Evolutionary conservation across 92 coral and sea anemone species (phyloP).

Genomic region (Umimayanthus chanpuru): DNA sequence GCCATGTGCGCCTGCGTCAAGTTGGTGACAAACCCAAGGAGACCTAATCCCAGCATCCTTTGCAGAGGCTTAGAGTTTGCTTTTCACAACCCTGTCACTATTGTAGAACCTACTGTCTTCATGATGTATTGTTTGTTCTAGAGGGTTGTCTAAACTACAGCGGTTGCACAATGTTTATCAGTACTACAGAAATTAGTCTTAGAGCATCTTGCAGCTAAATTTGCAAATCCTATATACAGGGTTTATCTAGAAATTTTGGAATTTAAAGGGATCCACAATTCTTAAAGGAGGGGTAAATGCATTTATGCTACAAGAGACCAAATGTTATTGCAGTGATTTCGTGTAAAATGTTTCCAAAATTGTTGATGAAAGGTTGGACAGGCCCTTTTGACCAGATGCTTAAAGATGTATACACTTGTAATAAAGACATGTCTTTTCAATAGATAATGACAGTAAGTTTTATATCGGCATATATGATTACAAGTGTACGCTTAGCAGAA

Average conservation of each 20-base stretch:
- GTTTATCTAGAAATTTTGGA: background rate
- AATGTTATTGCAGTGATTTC: background rate
- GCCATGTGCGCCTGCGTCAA: background rate
- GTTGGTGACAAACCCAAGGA: background rate
- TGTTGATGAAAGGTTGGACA: too few species aligned
- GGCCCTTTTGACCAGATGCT: too few species aligned
- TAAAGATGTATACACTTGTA: background rate
- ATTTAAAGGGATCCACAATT: too few species aligned
- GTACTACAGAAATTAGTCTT: background rate
- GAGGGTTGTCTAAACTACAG: background rate
- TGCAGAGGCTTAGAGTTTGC: background rate
- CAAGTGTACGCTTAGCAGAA: background rate
- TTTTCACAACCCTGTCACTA: background rate
- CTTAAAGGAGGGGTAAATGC: too few species aligned
- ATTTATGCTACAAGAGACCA: too few species aligned
- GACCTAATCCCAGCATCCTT: background rate
- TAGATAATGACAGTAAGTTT: too few species aligned
- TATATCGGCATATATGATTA: background rate
- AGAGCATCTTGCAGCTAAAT: background rate
- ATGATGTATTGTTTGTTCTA: background rate
- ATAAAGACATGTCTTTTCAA: background rate
- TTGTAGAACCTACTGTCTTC: background rate
- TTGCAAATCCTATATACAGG: too few species aligned
- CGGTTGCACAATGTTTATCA: background rate
- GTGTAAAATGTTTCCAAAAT: too few species aligned